Conservation (phyloP, 2,797 vertebrate species). For the Scleropages formosus region DNA sequence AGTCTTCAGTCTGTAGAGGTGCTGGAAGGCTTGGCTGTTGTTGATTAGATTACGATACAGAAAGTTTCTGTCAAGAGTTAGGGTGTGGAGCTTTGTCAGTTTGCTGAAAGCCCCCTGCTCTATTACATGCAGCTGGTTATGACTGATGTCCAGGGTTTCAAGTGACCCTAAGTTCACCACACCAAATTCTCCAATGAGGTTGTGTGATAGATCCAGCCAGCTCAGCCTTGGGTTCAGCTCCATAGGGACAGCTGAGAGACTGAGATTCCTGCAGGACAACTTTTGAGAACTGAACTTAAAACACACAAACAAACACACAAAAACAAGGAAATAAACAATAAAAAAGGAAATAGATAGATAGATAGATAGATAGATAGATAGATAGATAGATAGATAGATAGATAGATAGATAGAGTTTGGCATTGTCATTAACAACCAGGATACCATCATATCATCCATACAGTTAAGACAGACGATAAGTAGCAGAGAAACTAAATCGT, state of each 20-base stretch:
- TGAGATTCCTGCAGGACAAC: slow-evolving; percentile 63
- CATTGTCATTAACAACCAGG: too few relatives aligned
- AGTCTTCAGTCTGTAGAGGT: slow-evolving; percentile 55
- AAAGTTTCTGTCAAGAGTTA: slow-evolving; percentile 69
- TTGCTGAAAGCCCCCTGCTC: slow-evolving; percentile 60
- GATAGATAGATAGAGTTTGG: too few relatives aligned
- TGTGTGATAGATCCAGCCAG: slow-evolving; percentile 75
- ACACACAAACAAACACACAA: too few relatives aligned
- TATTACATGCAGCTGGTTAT: slow-evolving; percentile 73
- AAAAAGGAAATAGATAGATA: too few relatives aligned
- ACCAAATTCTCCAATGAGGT: slow-evolving; percentile 71
- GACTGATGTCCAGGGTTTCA: slow-evolving; percentile 66
- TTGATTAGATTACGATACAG: slow-evolving; percentile 60
- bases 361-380: too few relatives aligned
- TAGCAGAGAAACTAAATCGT: too few relatives aligned
- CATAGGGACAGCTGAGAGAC: slow-evolving; percentile 65
- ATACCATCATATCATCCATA: too few relatives aligned
- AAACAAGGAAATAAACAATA: too few relatives aligned
- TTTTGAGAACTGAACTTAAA: neutral
- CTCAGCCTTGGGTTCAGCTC: slow-evolving; percentile 58
- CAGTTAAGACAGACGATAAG: too few relatives aligned
- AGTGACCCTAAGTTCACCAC: slow-evolving; percentile 59
- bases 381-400: too few relatives aligned
- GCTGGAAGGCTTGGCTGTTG: slow-evolving; percentile 62
- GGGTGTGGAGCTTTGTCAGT: slow-evolving; percentile 59